Evolutionary conservation across 2,797 vertebrate genomes (phyloP).

Genomic region (Hydrocynus forskahlii): DNA sequence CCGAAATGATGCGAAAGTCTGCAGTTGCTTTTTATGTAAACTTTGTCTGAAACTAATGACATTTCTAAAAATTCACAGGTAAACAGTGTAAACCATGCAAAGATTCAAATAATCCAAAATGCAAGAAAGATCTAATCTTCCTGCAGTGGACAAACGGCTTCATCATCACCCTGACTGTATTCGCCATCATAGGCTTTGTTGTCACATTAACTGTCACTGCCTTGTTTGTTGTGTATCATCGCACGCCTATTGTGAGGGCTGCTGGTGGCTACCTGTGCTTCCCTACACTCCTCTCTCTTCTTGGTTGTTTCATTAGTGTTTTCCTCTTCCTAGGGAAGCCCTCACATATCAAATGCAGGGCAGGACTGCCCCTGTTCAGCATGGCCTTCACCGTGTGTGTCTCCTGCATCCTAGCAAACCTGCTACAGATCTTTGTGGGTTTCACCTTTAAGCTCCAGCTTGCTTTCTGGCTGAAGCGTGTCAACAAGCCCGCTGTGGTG

Average conservation of each 20-base stretch:
- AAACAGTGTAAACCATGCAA: background rate
- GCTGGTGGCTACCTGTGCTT: constrained; percentile 82
- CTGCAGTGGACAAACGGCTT: constrained; percentile 81
- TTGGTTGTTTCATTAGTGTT: constrained; percentile 79
- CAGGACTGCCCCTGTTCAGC: constrained; percentile 82
- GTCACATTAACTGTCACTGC: constrained; percentile 74
- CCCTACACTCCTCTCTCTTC: constrained; percentile 82
- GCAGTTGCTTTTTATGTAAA: background rate
- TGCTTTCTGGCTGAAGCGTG: constrained; percentile 71
- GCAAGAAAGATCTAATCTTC: constrained; percentile 75
- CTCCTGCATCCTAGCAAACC: constrained; percentile 88
- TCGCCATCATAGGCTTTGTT: constrained; percentile 77
- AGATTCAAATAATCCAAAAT: constrained; percentile 63
- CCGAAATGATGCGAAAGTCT: background rate
- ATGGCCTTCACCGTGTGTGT: constrained; percentile 86
- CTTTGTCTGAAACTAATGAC: constrained; percentile 62
- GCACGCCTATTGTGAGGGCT: constrained; percentile 83
- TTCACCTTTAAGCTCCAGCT: constrained; percentile 83
- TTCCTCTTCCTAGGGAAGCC: constrained; percentile 83
- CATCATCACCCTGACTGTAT: constrained; percentile 77
- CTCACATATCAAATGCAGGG: constrained; percentile 77
- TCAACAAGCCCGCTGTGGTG: constrained; percentile 77
- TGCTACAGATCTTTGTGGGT: constrained; percentile 85
- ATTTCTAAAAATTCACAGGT: background rate
- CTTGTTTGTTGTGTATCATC: constrained; percentile 79